Evolutionary conservation across 2,888 invertebrate species (phyloP), one percentile per base, ranked within the genome.

Genomic region (Caenorhabditis uteleia): DNA sequence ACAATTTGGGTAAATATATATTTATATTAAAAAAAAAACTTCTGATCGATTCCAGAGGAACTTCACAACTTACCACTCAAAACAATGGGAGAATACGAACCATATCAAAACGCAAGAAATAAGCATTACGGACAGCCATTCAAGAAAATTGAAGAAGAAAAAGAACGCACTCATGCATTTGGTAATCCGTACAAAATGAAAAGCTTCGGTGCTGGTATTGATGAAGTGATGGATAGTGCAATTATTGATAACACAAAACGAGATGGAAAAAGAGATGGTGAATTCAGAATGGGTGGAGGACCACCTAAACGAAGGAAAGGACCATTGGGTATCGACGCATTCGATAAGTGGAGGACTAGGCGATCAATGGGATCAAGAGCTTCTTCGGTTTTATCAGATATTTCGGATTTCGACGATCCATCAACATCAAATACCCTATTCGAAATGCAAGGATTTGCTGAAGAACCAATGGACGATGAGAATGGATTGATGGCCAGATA

Each of bases 121-220:
- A 46, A 42, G 20, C 38, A 25, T 38, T 58, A 58, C 16, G 64
- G 64, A 12, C 26, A 18, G 31, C 54, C 64, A 26, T 39, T 58
- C 47, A 54, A 47, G 7, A 49, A 49, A 42, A 58, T 65, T 10
- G 54, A 58, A 14, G 64, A 65, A 23, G 64, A 58, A 23, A 54
- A 50, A 36, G 58, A 65, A 40, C 87, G 97, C 14, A 93, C 95
- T 79, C 97, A 98, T 83, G 97, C 95, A 91, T 99, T 98, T 84
- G 98, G 98, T 54, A 98, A 99, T 87, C 98, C 98, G 0, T 99
- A 97, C 86, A 98, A 98, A 86, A 93, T 97, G 82, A 97, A 97
- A 84, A 98, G 97, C 87, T 68, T 78, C 45, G 70, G 59, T 20
- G 70, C 74, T 2, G 58, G 65, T 1, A 68, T 80, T 31, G 82